These are phyloP conservation scores for Sipunculus nudus DNA, from an alignment of 2,888 invertebrate genomes.

Conservation along the genomic window DNA sequence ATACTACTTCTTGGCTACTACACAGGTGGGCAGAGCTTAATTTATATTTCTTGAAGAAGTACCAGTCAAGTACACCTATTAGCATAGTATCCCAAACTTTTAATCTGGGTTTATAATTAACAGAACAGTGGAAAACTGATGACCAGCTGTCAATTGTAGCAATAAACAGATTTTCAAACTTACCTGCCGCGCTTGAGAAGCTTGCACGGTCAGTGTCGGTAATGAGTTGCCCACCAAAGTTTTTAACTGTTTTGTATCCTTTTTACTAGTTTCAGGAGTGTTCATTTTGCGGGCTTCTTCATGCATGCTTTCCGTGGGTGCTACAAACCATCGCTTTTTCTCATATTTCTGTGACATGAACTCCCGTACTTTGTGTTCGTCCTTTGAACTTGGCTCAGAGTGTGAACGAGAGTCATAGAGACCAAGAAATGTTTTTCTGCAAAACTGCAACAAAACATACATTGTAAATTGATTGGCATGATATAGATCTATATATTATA, in stretches of 20 bases:
- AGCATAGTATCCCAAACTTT: no score
- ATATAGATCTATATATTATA: neutral
- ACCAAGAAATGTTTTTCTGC: constrained; percentile 91
- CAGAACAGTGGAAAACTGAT: no score
- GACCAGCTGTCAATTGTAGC: neutral
- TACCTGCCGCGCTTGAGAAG: constrained; percentile 43
- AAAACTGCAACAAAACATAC: constrained; percentile 71
- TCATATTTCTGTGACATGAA: constrained; percentile 96
- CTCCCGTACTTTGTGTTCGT: constrained; percentile 90
- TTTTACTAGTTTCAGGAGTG: constrained; percentile 46
- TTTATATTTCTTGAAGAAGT: no score
- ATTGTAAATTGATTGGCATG: neutral
- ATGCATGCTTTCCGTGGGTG: constrained; percentile 67
- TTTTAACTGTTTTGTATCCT: constrained; percentile 65
- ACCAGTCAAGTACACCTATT: no score
- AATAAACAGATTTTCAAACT: neutral
- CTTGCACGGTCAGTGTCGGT: constrained; percentile 50
- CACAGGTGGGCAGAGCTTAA: no score
- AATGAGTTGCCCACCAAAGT: constrained; percentile 62
- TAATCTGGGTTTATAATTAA: no score
- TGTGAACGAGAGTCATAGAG: constrained; percentile 73
- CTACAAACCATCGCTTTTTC: constrained; percentile 76
- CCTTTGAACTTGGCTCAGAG: constrained; percentile 76
- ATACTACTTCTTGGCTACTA: no score
- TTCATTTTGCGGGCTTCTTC: constrained; percentile 63